Percentiles rank a stretch among this genome's conserved stretches.
phyloP scores from a whole-genome alignment of 2,113 vertebrate genomes.

The Crotalus horridus region DNA sequence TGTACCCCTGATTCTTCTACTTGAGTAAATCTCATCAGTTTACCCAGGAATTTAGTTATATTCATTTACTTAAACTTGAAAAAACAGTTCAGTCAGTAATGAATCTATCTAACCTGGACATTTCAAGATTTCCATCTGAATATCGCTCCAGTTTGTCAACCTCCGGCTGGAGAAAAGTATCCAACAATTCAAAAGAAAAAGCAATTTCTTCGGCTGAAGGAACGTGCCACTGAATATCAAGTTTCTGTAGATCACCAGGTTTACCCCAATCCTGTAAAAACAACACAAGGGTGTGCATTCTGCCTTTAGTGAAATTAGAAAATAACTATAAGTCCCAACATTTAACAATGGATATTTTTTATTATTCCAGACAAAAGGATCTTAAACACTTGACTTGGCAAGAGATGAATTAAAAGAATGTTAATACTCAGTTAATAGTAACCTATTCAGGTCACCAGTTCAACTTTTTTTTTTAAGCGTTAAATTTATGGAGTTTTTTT shows the following conservation, averaged over 20 bases:
- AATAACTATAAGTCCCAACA: not conserved
- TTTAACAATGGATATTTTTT: not conserved
- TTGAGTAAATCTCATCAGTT: not conserved
- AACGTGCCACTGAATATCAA: constrained; percentile 94
- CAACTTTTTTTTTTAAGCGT: too few relatives aligned
- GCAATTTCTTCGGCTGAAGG: constrained; percentile 83
- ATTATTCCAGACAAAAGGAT: not conserved
- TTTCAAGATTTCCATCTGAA: constrained; percentile 82
- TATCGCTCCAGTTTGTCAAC: constrained; percentile 82
- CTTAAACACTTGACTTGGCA: not conserved
- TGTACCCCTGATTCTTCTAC: too few relatives aligned
- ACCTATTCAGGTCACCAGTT: not conserved
- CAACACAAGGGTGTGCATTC: constrained; percentile 5
- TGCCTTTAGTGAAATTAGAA: not conserved
- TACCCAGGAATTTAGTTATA: not conserved
- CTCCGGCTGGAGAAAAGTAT: constrained; percentile 91
- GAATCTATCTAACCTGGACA: constrained; percentile 79
- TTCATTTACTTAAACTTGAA: not conserved
- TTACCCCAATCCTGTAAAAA: constrained; percentile 91
- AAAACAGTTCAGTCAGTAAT: not conserved
- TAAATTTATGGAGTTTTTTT: not conserved
- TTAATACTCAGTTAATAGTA: not conserved
- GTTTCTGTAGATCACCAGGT: constrained; percentile 91
- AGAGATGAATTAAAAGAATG: not conserved
- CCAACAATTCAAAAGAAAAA: constrained; percentile 87